A percentile compares a stretch with the other conserved stretches of the same genome.
Conservation (phyloP, 92 coral and sea anemone genomes). For the Porites lobata region DNA sequence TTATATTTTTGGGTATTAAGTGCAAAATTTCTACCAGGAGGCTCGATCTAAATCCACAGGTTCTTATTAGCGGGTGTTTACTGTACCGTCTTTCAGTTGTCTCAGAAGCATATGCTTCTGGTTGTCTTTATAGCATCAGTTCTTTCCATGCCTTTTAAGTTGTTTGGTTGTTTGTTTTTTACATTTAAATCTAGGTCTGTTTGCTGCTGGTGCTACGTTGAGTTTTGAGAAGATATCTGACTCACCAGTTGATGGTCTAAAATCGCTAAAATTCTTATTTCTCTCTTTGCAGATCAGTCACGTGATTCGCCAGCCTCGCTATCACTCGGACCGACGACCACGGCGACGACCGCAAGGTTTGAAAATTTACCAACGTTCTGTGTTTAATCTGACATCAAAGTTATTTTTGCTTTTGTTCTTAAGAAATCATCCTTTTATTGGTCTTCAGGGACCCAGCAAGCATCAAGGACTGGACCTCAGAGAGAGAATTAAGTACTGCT, state of each 20-base stretch:
- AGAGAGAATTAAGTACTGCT: conserved; percentile 84
- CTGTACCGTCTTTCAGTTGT: too few relatives aligned
- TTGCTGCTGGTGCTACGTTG: not conserved
- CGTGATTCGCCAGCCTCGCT: conserved; percentile 83
- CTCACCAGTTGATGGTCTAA: not conserved
- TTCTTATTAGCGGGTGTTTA: too few relatives aligned
- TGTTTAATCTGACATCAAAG: not conserved
- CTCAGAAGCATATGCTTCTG: too few relatives aligned
- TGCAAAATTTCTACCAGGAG: too few relatives aligned
- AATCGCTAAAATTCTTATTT: too few relatives aligned
- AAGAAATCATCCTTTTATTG: not conserved
- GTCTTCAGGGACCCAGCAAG: conserved; percentile 56
- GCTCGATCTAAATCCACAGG: too few relatives aligned
- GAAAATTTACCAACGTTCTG: not conserved
- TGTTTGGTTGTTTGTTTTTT: too few relatives aligned
- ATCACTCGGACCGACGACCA: conserved; percentile 73
- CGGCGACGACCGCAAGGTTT: conserved; percentile 75
- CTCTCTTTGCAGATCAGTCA: conserved; percentile 58
- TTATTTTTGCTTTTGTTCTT: not conserved
- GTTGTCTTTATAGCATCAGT: too few relatives aligned
- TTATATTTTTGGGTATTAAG: too few relatives aligned
- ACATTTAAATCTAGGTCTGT: too few relatives aligned
- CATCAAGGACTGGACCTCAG: conserved; percentile 84
- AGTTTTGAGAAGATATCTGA: not conserved
- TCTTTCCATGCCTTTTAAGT: too few relatives aligned